These are phyloP conservation scores for Leptopilina boulardi DNA, from an alignment of 1,140 invertebrate genomes.

Conservation along the genomic window DNA sequence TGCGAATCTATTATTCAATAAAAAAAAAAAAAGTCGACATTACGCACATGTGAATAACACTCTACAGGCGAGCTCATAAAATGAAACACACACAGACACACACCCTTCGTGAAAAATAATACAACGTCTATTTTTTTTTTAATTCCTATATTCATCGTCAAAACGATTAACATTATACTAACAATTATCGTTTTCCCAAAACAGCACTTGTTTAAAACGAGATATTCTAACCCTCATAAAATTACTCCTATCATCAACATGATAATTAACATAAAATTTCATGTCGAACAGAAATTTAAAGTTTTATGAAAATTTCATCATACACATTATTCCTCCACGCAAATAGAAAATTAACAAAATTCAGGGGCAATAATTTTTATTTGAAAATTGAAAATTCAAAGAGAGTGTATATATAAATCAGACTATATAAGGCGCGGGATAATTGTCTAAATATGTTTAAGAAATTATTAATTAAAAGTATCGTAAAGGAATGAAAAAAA, in stretches of 20 bases:
- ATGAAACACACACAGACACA: too few species aligned
- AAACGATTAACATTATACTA: slow-evolving; percentile 8
- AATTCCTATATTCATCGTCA: not conserved
- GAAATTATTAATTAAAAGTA: slow-evolving; percentile 17
- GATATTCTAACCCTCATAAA: not conserved
- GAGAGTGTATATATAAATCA: too few species aligned
- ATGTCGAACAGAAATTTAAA: not conserved
- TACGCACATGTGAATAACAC: slow-evolving; percentile 28
- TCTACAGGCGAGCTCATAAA: slow-evolving; percentile 16
- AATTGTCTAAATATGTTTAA: slow-evolving; percentile 13
- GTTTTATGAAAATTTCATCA: slow-evolving; percentile 6
- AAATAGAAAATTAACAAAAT: slow-evolving; percentile 12
- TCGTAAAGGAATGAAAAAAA: slow-evolving; percentile 1
- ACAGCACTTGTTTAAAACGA: slow-evolving; percentile 13
- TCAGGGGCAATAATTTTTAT: not conserved
- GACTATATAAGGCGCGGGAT: not conserved
- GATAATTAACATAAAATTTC: slow-evolving; percentile 13
- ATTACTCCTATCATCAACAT: slow-evolving; percentile 10
- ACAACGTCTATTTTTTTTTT: not conserved
- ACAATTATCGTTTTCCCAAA: slow-evolving; percentile 4
- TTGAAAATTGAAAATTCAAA: not conserved
- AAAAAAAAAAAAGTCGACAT: not conserved
- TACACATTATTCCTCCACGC: too few species aligned
- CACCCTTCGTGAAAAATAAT: not conserved
- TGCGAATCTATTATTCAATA: slow-evolving; percentile 16